Evolutionary conservation across 2,797 vertebrate genomes (phyloP).

Genomic region (Amphiprion clarkii): DNA sequence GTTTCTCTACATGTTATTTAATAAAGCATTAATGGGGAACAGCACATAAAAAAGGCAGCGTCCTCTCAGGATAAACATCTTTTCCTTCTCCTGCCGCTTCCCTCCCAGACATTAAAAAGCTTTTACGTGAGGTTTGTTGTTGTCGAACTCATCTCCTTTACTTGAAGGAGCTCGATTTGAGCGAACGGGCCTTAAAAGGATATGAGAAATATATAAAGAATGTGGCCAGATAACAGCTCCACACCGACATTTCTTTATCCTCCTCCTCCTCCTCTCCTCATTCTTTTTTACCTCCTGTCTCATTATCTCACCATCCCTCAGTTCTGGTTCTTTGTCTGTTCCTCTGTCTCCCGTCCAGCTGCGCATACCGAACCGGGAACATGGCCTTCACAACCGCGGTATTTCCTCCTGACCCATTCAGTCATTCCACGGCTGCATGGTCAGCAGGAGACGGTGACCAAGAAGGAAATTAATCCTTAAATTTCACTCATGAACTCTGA

Average conservation of each 20-base stretch:
- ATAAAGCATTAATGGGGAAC: slow-evolving; percentile 37
- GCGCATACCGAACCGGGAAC: slow-evolving; percentile 44
- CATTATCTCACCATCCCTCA: slow-evolving; percentile 28
- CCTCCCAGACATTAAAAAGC: slow-evolving; percentile 42
- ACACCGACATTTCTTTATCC: slow-evolving; percentile 34
- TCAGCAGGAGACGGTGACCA: slow-evolving; percentile 39
- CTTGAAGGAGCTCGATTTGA: slow-evolving; percentile 16
- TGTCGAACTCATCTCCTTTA: slow-evolving; percentile 31
- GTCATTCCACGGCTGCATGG: slow-evolving; percentile 21
- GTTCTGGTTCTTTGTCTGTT: slow-evolving; percentile 12
- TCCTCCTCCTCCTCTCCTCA: slow-evolving; percentile 7
- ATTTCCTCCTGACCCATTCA: slow-evolving; percentile 61
- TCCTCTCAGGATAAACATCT: slow-evolving; percentile 26
- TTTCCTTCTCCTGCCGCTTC: slow-evolving; percentile 9
- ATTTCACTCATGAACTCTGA: slow-evolving; percentile 6
- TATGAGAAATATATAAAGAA: slow-evolving; percentile 58
- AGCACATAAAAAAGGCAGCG: not conserved
- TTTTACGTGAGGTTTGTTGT: slow-evolving; percentile 42
- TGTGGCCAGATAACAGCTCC: slow-evolving; percentile 54
- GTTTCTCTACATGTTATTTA: slow-evolving; percentile 24
- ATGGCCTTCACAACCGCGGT: slow-evolving; percentile 29
- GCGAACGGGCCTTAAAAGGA: slow-evolving; percentile 67
- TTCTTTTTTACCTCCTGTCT: slow-evolving; percentile 27
- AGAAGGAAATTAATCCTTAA: slow-evolving; percentile 39
- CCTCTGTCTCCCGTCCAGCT: slow-evolving; percentile 30